Conservation (phyloP, 1,140 invertebrate genomes). For the Drosophila insularis region DNA sequence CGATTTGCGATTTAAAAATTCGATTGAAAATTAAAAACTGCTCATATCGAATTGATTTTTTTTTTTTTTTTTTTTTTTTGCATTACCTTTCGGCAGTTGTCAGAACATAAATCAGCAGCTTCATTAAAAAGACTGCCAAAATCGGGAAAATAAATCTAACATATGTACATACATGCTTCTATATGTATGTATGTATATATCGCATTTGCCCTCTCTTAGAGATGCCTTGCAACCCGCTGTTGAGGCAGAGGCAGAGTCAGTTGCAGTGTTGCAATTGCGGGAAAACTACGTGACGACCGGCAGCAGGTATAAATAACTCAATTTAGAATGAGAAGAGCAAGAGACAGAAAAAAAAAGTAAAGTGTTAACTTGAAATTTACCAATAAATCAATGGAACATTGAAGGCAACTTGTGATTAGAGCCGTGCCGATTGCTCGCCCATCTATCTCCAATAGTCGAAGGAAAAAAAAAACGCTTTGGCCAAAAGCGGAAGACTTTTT, state of each 20-base stretch:
- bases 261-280: constrained; percentile 25
- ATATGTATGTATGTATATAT: constrained; percentile 8
- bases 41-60: constrained; percentile 34
- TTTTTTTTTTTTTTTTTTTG: neutral
- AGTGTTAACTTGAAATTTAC: constrained; percentile 75
- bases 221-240: neutral
- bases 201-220: neutral
- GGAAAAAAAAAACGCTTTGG: constrained; percentile 11
- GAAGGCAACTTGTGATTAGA: constrained; percentile 67
- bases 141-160: constrained; percentile 71
- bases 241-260: constrained; percentile 13
- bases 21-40: constrained; percentile 34
- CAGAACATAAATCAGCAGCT: constrained; percentile 69
- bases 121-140: constrained; percentile 75
- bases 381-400: constrained; percentile 68
- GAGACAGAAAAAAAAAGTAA: constrained; percentile 54
- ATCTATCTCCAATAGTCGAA: constrained; percentile 27
- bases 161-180: neutral
- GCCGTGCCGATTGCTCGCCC: constrained; percentile 62
- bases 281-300: constrained; percentile 46
- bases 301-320: constrained; percentile 69
- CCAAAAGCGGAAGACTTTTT: constrained; percentile 52
- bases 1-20: neutral
- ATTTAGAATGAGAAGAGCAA: constrained; percentile 54
- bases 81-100: constrained; percentile 32